Evolutionary conservation across 2,797 vertebrate species (phyloP), one percentile per base, ranked within the genome.

Genomic region (Danio albolineatus): DNA sequence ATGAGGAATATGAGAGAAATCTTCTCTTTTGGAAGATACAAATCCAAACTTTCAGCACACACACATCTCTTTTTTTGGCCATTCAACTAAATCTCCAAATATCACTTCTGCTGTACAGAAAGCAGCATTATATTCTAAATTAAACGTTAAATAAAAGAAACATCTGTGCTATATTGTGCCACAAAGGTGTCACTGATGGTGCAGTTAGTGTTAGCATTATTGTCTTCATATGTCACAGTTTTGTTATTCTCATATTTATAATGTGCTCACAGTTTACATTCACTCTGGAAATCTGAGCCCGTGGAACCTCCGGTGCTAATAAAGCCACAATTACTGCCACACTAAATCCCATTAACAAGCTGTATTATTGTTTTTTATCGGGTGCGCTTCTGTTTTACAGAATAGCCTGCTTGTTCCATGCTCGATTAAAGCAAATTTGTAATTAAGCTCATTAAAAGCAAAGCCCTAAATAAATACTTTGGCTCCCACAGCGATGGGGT

Each of bases 201-300:
- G 77, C 83, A 78, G 83, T 89, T 84, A 73, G 85, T 87, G 85
- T 83, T 69, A 72, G 81, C 82, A 90, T 85, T 90, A 88, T 90
- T 85, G 83, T 89, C 82, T 83, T 88, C 89, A 92, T 91, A 78
- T 56, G 66, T 86, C 85, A 86, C 81, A 86, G 83, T 83, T 86
- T 66, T 44, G 17, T 28, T 62, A 28, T 64, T 76, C 56, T 91
- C 86, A 90, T 82, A 69, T 84, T 89, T 87, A 81, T 91, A 78
- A 81, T 82, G 85, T 79, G 77, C 77, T 73, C 59, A 78, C 56
- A 56, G 91, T 89, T 88, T 93, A 93, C 93, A 94, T 94, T 94
- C 93, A 90, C 89, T 87, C 85, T 84, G 87, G 84, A 88, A 87
- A 90, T 90, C 88, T 53, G 76, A 91, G 90, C 88, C 88, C 85